These are phyloP conservation scores for Plusia festucae DNA, from an alignment of 2,888 invertebrate species.

Conservation along the genomic window DNA sequence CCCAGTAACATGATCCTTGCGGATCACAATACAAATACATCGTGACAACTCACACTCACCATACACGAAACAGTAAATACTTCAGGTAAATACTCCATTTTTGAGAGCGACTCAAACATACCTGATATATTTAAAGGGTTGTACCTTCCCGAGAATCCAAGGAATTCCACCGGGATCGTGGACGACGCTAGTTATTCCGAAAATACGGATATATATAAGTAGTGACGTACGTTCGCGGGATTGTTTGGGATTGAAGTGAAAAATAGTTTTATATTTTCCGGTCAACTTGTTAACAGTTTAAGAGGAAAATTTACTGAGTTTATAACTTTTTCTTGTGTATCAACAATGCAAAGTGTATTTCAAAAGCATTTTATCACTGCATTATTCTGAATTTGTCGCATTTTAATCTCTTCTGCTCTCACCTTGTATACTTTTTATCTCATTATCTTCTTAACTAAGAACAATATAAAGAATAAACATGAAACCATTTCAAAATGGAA, in stretches of 20 bases:
- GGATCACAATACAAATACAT: constrained; percentile 39
- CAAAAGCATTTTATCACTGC: neutral
- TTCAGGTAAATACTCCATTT: constrained; percentile 46
- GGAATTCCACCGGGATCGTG: constrained; percentile 57
- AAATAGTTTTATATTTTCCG: constrained; percentile 18
- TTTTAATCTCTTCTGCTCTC: neutral
- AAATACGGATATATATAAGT: constrained; percentile 52
- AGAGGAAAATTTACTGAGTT: neutral
- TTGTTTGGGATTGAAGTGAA: constrained; percentile 39
- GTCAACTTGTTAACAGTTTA: neutral
- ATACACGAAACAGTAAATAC: constrained; percentile 35
- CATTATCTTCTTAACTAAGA: no score
- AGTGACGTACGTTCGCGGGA: constrained; percentile 33
- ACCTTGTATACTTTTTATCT: neutral
- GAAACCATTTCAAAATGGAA: no score
- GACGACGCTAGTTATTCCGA: constrained; percentile 49
- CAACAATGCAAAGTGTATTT: neutral
- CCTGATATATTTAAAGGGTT: constrained; percentile 64
- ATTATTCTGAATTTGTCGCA: neutral
- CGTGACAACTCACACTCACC: constrained; percentile 26
- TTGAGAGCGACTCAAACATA: constrained; percentile 25
- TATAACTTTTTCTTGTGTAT: neutral
- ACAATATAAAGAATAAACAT: no score
- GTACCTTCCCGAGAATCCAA: constrained; percentile 57
- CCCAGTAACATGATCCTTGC: constrained; percentile 28